phyloP scores from a whole-genome alignment of 2,113 vertebrate species.

The Casuarius casuarius region DNA sequence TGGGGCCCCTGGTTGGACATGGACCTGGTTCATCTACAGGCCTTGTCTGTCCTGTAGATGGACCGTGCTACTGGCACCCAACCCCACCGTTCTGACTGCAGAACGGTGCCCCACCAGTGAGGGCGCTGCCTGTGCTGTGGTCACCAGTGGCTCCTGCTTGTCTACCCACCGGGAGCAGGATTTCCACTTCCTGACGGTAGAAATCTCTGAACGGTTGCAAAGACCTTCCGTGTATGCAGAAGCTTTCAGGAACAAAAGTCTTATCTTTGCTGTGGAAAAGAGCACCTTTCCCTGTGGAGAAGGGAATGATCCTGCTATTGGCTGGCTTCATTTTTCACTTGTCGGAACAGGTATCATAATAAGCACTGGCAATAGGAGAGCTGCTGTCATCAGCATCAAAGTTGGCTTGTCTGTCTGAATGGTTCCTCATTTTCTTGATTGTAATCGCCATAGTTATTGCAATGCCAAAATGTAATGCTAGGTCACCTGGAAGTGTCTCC shows the following conservation, averaged over 20 bases:
- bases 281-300: neutral
- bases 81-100: neutral
- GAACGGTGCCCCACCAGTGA: fast-evolving
- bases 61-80: neutral
- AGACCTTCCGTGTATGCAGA: neutral
- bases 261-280: neutral
- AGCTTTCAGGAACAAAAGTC: neutral
- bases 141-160: neutral
- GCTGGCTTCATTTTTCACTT: neutral
- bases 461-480: neutral
- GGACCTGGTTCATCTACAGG: neutral
- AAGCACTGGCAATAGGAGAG: neutral
- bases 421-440: neutral
- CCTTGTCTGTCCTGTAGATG: neutral
- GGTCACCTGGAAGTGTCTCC: neutral
- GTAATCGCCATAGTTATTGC: neutral
- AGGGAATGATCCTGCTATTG: neutral
- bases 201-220: neutral
- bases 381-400: neutral
- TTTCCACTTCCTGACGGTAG: neutral
- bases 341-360: neutral
- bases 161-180: neutral
- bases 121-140: neutral
- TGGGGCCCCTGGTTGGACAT: neutral
- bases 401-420: neutral